A percentile compares a stretch with the other conserved stretches of the same genome.
Evolutionary conservation across 2,113 vertebrate genomes (phyloP).

Genomic region (Camelus bactrianus): DNA sequence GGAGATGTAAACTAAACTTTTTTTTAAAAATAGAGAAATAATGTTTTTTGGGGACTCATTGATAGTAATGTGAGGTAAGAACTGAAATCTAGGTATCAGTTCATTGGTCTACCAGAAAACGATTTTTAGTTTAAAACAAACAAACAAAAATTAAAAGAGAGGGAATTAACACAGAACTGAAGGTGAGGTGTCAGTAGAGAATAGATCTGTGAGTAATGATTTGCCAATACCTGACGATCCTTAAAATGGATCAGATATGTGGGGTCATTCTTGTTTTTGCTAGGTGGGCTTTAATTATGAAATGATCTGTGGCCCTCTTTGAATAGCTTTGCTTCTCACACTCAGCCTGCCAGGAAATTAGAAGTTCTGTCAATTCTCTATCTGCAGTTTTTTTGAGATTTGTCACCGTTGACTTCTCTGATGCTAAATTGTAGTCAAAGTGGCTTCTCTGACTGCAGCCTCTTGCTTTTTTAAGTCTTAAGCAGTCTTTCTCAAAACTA

Average conservation of each 20-base stretch:
- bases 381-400: neutral
- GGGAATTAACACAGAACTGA: neutral
- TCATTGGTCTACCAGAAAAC: conserved; percentile 46
- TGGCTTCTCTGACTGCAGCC: neutral
- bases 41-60: neutral
- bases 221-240: neutral
- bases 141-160: neutral
- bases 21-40: conserved; percentile 54
- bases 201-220: conserved; percentile 27
- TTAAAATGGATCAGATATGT: neutral
- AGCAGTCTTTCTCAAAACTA: conserved; percentile 7
- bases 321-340: conserved; percentile 21
- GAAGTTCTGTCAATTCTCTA: conserved; percentile 39
- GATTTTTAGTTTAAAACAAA: conserved; percentile 55
- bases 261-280: conserved; percentile 51
- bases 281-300: conserved; percentile 28
- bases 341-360: neutral
- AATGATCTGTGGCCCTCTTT: neutral
- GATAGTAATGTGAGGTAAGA: conserved; percentile 47
- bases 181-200: neutral
- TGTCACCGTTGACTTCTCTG: neutral
- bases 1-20: conserved; percentile 47
- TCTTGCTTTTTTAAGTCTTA: conserved; percentile 31
- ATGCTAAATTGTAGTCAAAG: neutral
- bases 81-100: conserved; percentile 37